Base-by-base conservation (phyloP, 2,888 invertebrate genomes). In the Synanthedon vespiformis region DNA sequence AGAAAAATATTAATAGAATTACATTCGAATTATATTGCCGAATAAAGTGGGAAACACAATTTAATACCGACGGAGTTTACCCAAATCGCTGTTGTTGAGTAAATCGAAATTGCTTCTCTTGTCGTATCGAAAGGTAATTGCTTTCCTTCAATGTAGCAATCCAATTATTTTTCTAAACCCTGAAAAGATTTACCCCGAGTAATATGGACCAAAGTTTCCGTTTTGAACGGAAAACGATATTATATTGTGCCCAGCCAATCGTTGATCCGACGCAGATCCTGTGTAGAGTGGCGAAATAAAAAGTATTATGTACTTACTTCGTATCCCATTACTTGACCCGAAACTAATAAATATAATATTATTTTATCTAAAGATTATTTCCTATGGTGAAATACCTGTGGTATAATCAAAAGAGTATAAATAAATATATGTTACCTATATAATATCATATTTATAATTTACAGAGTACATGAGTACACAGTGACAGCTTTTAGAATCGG, bases 111-210 rank as follows among this genome's bases (percentile, higher is more conserved):
- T 72, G 77, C 70, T 74, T 73, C 71, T 76, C 72, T 76, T 74
- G 68, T 69, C 72, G 53, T 50, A 54, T 54, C 60, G 70, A 71
- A 70, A 48, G 80, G 81, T 83, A 81, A 83, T 83, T 83, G 83
- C 77, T 81, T 80, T 74, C 74, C 73, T 72, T 78, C 77, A 76
- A 79, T 76, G 72, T 72, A 70, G 74, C 77, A 72, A 80, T 78
- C 80, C 81, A 83, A 84, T 84, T 83, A 83, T 81, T 82, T 83
- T 80, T 80, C 72, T 78, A 77, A 81, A 74, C 74, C 80, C 72
- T 77, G 72, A 72, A 80, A 80, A 80, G 80, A 77, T 80, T 78
- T 77, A 66, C 67, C 65, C 68, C 60, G 63, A 69, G 71, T 72
- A 72, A 70, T 65, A 63, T 65, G 70, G 62, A 61, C 67, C 67